Base-by-base conservation (phyloP, 2,888 invertebrate genomes). In the Spilarctia lutea region DNA sequence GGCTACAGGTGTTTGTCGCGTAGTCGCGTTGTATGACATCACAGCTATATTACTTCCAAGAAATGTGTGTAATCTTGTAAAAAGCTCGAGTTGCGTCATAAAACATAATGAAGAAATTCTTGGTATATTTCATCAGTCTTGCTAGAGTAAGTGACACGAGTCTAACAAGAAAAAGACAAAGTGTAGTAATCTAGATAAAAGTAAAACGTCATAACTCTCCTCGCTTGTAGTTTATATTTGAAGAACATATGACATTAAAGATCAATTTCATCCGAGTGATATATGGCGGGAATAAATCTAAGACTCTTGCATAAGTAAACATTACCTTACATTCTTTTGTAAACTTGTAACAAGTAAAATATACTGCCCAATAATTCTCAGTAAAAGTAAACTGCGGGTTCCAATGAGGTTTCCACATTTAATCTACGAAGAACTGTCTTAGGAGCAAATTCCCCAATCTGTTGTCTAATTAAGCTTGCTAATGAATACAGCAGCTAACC, bases 211-310 rank as follows among this genome's bases (percentile, higher is more conserved):
- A 79, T 70, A 73, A 76, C 60, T 76, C 77, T 75, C 42, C 16
- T 39, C 63, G 67, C 48, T 39, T 73, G 68, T 72, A 77, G 76
- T 80, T 77, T 33, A 52, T 65, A 72, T 81, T 79, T 82, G 48
- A 79, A 71, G 65, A 71, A 77, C 80, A 82, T 80, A 77, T 82
- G 76, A 82, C 74, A 76, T 80, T 75, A 72, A 65, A 65, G 71
- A 79, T 73, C 74, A 81, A 81, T 82, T 81, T 83, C 78, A 81
- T 82, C 78, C 81, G 70, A 68, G 75, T 83, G 79, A 80, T 80
- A 79, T 79, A 85, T 81, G 83, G 83, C 78, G 72, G 74, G 81
- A 84, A 84, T 85, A 75, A 82, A 77, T 81, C 82, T 75, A 76
- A 73, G 3, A 76, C 35, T 86, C 76, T 30, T 67, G 71, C 74